Base-by-base conservation (phyloP, 2,888 invertebrate species). In the Luperina testacea region DNA sequence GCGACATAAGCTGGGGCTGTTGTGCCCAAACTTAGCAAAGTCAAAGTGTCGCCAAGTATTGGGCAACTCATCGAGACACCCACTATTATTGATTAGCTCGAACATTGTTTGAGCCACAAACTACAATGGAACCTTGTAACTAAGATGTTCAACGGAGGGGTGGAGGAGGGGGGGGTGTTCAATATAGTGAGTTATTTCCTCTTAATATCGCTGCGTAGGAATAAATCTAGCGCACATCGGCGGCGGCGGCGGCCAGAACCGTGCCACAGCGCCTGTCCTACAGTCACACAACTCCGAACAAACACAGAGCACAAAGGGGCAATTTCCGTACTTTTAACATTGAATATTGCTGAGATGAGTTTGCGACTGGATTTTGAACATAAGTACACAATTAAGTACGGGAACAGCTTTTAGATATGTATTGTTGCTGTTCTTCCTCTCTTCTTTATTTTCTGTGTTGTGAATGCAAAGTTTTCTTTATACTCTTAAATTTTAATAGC, bases 131-230 rank as follows among this genome's bases (percentile, higher is more conserved):
- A 27, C 20, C 45, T 65, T 38, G 65, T 59, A 32, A 20, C 42
- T 32, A 67, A 67, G 11, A 53, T 20, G 42, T 77, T 27, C 32
- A 57, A 13, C 48, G 17, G 15, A 9, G n/a, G 24, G 20, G n/a
- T 0, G 24, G 11, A 5, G 0, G 9, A 32, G 27, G n/a, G 51
- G n/a, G 51, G 11, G 8, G 2, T 27, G 53, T 32, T 51, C 72
- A 65, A 71, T 78, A 83, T 61, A 45, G 9, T 61, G 53, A 77
- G 17, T 53, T 83, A 67, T 51, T 75, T 76, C 42, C 27, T 51
- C 81, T 77, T 86, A 82, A 84, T 87, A 88, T 87, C 65, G 65
- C 77, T 75, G 79, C 82, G 84, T 87, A 82, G 64, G 76, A 70
- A 87, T 88, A 88, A 80, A 88, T 84, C 82, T 77, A 38, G 72